Evolutionary conservation across 2,113 vertebrate genomes (phyloP), one percentile per base, ranked within the genome.

Genomic region (Hyaena hyaena): DNA sequence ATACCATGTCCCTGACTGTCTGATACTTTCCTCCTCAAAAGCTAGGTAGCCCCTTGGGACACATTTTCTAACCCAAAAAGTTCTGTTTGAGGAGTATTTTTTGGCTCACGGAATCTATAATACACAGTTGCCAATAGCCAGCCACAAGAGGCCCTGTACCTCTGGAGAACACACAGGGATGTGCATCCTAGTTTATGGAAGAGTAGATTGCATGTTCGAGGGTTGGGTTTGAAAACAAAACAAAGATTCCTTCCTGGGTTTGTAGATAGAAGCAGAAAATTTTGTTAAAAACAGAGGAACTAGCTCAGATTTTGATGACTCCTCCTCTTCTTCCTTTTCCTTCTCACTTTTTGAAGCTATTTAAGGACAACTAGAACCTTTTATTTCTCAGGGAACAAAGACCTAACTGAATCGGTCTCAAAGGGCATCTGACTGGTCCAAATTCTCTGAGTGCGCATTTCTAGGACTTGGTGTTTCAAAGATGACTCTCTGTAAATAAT

Each of bases 71-170:
- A 50, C 69, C 55, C 55, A 45, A 89, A 96, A 97, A 82, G 94
- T 61, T 9, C 4, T 97, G 82, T 81, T 84, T 81, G 58, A 97
- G 90, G 96, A 97, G 97, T 88, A 77, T 93, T 74, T 87, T 87
- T 93, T 81, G 96, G 50, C 79, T 98, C 24, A 24, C 5, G 92
- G 97, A 39, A 76, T 90, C 80, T 91, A 10, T 17, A 26, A 35
- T 71, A 8, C 80, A 23, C 58, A 82, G 87, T n/a, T 97, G 90
- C 90, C 97, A 96, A 61, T 58, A 53, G 76, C 74, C 77, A 93
- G 88, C 79, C 93, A 93, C 50, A 53, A 39, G n/a, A 35, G 88
- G 35, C 63, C 84, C 81, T 35, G 9, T 31, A 28, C 55, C 68
- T 94, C 69, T 4, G 26, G 33, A 39, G 66, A 50, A 63, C 4